phyloP scores from a whole-genome alignment of 2,113 vertebrate species.

The human region GRCh38 chrX:30159501-30160000 shows the following conservation, averaged over 20 bases:
- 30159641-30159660: background rate
- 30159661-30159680: background rate
- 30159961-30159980: background rate
- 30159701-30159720: background rate
- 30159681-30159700: background rate
- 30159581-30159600: conserved; percentile 46
- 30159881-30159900: background rate
- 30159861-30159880: background rate
- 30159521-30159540: background rate
- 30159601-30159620: conserved; percentile 41
- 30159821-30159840: background rate
- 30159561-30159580: conserved; percentile 16
- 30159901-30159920: background rate
- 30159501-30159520: background rate
- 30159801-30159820: background rate
- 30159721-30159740: background rate
- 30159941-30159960: background rate
- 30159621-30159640: background rate
- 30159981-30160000: background rate
- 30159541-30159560: background rate
- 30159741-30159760: background rate
- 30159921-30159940: background rate
- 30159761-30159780: background rate
- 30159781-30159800: background rate
- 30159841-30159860: background rate